Base-by-base conservation (phyloP, 2,888 invertebrate species). In the Zygothrica quintamaculata region DNA sequence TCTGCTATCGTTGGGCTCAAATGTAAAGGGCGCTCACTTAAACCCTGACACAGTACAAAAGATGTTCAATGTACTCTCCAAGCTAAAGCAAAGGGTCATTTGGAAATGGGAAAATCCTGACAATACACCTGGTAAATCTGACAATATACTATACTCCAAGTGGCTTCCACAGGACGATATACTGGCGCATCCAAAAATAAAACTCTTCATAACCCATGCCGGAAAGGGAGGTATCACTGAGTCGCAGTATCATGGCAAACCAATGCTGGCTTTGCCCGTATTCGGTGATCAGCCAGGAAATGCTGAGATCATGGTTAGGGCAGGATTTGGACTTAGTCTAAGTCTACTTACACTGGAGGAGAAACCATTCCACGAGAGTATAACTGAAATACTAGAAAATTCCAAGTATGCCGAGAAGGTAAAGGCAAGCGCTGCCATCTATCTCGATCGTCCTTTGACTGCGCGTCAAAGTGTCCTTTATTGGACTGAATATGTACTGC, bases 151-250 rank as follows among this genome's bases (percentile, higher is more conserved):
- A 22, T 88, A 91, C 33, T 75, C 81, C 39, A 93, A 93, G 73
- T 95, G 95, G 95, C 82, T 95, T 33, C 95, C 95, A 0, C 95
- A 95, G 80, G 92, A 92, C 56, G 94, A 94, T 72, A 92, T 94
- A 34, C 88, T 94, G 89, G 93, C 92, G 0, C 93, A 93, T 88
- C 92, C 92, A 0, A 93, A 93, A 53, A 77, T 93, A 7, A 92
- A 91, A 77, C 85, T 93, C 1, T 94, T 95, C 76, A 92, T 95
- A 74, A 93, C 93, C 0, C 95, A 95, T 74, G 94, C 94, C 6
- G 94, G 94, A 0, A 91, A 93, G 64, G 93, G 94, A 57, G 93
- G 94, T 37, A 91, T 93, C 0, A 93, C 93, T 77, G 94, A 94
- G 88, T 92, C 94, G 0, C 91, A 92, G 16, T 93, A 91, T 79